Evolutionary conservation across 2,797 vertebrate genomes (phyloP), one percentile per base, ranked within the genome.

Genomic region (Halcyon leucocephala): DNA sequence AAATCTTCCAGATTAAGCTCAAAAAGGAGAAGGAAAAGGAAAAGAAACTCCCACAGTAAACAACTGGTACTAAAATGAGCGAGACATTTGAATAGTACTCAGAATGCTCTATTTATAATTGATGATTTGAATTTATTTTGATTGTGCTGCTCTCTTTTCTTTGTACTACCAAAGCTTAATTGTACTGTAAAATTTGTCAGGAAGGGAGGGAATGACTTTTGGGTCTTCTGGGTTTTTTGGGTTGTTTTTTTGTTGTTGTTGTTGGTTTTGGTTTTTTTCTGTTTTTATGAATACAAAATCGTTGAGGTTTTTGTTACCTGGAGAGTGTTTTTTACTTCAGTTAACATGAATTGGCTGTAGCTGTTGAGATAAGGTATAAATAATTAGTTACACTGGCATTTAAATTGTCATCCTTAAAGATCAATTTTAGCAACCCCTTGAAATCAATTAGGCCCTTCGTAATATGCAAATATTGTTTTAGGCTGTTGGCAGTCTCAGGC

Each of bases 1-100:
- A 97, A 97, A 91, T 83, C 86, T 92, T 94, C 90, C 58, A 78
- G 80, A 93, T 97, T 74, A 91, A 90, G 78, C 52, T 49, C 46
- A 79, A 80, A 95, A 91, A 90, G 33, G 55, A 89, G 78, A 88
- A 22, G 52, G 54, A 22, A 67, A 82, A 85, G 65, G 52, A 82
- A 85, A 89, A 83, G 37, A 46, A 35, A 85, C 54, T 95, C 93
- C 93, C 73, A 29, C 54, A 95, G 82, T 90, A 97, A 98, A 91
- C 70, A 82, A 81, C 74, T 60, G 25, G 28, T 51, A 35, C 65
- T 93, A 28, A 91, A 82, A 71, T 29, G 77, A 95, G 70, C 65
- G 72, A 88, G 48, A 80, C 52, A 57, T 74, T 81, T 90, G 71
- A 96, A 74, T 89, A 65, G 52, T 85, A 1, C 48, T 85, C 37